phyloP scores from a whole-genome alignment of 1,140 invertebrate genomes.

The Agraylea sexmaculata region DNA sequence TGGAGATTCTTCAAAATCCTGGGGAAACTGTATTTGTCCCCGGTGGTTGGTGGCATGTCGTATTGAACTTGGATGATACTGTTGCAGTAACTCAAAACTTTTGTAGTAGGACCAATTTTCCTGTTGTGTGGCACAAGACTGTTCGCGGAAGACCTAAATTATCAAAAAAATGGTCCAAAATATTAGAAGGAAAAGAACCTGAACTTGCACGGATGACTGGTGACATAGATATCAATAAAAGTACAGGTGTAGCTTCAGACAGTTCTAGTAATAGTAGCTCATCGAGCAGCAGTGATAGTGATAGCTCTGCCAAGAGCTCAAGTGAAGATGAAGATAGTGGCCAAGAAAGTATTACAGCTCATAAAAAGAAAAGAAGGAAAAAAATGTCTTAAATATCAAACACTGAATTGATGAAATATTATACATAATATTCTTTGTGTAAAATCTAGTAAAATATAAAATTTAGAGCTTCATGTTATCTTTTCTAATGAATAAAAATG shows the following conservation, averaged over 20 bases:
- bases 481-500: too few species aligned
- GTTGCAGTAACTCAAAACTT: conserved; percentile 98
- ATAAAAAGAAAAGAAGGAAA: conserved; percentile 71
- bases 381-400: conserved; percentile 23
- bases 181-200: conserved; percentile 62
- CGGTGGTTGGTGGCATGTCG: conserved; percentile 98
- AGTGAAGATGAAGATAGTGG: conserved; percentile 57
- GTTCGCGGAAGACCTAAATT: conserved; percentile 89
- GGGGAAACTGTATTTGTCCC: conserved; percentile 99
- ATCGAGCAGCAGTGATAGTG: conserved; percentile 62
- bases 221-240: conserved; percentile 71
- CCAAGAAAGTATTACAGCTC: conserved; percentile 77
- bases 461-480: too few species aligned
- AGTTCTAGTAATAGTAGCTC: conserved; percentile 85
- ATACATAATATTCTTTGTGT: too few species aligned
- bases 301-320: conserved; percentile 48
- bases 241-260: conserved; percentile 88
- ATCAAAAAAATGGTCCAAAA: conserved; percentile 72
- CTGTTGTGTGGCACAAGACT: conserved; percentile 97
- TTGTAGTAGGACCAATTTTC: conserved; percentile 91
- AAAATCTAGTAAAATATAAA: too few species aligned
- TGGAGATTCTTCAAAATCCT: conserved; percentile 93
- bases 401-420: too few species aligned
- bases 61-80: conserved; percentile 90
- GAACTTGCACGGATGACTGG: conserved; percentile 77